Evolutionary conservation across 2,113 vertebrate species (phyloP).

Genomic region (Mastomys coucha): DNA sequence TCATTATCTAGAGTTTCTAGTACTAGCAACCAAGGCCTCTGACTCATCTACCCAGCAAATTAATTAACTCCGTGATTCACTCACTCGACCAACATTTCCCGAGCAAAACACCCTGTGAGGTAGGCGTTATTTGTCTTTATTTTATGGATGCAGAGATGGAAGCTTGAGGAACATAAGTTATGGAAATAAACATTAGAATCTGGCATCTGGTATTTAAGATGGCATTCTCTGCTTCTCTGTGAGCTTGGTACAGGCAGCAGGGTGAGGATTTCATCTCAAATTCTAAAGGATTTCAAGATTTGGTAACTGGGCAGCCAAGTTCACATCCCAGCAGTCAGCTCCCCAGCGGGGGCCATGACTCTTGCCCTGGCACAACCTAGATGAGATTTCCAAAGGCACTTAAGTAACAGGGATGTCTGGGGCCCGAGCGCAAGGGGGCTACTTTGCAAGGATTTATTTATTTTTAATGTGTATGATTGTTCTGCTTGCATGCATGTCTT

Average conservation of each 20-base stretch:
- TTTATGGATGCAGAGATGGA: neutral
- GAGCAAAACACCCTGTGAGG: constrained; percentile 5
- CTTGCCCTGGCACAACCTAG: neutral
- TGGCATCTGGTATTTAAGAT: neutral
- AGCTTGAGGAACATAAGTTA: neutral
- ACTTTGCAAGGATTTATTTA: neutral
- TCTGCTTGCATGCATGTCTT: neutral
- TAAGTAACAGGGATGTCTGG: neutral
- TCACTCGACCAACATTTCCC: constrained; percentile 2
- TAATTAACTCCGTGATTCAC: constrained; percentile 28
- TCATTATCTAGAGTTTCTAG: constrained; percentile 6
- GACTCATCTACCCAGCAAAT: constrained; percentile 9
- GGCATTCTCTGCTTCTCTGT: neutral
- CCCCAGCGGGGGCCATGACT: neutral
- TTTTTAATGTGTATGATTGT: no score
- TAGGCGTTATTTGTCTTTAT: neutral
- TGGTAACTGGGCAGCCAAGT: neutral
- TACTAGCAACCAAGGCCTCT: constrained; percentile 22
- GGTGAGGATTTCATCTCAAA: neutral
- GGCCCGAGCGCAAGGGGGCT: neutral
- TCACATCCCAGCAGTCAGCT: neutral
- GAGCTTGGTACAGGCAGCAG: neutral
- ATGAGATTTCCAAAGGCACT: neutral
- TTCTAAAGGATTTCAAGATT: neutral
- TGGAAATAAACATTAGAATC: constrained; percentile 8